A percentile compares a stretch with the other conserved stretches of the same genome.
Conservation (phyloP, 2,888 invertebrate genomes). For the Noctua comes region DNA sequence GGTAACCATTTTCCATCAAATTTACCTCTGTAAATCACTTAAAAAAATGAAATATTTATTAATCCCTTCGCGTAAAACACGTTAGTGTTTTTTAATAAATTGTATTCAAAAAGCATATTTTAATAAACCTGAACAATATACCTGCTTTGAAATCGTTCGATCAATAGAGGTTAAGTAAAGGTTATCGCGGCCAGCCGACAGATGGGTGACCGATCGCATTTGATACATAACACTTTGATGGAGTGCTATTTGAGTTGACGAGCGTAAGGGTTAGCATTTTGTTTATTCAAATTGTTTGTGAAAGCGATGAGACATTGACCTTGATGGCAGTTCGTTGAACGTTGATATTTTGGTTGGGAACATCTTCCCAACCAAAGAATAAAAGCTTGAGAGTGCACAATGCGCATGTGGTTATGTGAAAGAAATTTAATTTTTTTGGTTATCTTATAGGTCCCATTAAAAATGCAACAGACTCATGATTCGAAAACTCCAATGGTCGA, state of each 20-base stretch:
- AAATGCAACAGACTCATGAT: neutral
- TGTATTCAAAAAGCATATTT: neutral
- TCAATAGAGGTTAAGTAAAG: constrained; percentile 50
- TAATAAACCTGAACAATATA: neutral
- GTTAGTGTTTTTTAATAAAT: neutral
- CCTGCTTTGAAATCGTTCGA: constrained; percentile 3
- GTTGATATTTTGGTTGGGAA: neutral
- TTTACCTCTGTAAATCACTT: neutral
- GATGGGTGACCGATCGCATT: constrained; percentile 44
- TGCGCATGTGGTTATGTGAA: neutral
- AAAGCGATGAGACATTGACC: constrained; percentile 8
- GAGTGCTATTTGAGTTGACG: constrained; percentile 38
- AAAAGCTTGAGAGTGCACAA: neutral
- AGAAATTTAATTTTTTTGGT: neutral
- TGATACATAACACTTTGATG: constrained; percentile 31
- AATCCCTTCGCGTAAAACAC: neutral
- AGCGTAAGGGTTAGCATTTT: neutral
- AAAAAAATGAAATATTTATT: neutral
- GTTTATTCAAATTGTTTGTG: constrained; percentile 19
- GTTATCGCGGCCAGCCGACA: constrained; percentile 22
- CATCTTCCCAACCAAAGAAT: neutral
- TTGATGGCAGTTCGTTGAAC: neutral
- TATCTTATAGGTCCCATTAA: too few species aligned
- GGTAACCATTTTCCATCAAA: neutral
- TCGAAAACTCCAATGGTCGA: neutral